Base-by-base conservation (phyloP, 2,888 invertebrate genomes). In the Pseudococcus longispinus region DNA sequence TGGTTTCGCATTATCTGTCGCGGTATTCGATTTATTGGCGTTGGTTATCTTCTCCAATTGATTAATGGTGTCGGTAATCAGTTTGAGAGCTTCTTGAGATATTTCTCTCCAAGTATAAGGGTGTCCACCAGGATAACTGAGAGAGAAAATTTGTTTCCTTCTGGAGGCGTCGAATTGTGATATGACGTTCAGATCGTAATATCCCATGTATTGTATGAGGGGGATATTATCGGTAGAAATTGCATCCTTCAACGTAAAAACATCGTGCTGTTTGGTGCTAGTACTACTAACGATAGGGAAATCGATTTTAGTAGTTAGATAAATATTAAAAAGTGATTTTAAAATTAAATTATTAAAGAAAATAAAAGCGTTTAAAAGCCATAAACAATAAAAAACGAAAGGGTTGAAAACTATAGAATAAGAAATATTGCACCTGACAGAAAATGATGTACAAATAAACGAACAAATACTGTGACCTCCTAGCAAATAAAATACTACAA, bases 111-210 rank as follows among this genome's bases (percentile, higher is more conserved):
- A 88, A 26, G 82, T 84, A 13, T 86, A 55, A 1, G 88, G 85
- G 37, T 87, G 83, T 13, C 84, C 87, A 20, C 88, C 88, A 0
- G 88, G 87, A 46, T 88, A 88, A 87, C 88, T 88, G 9, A 88
- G 51, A 42, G 80, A 83, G 83, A 88, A 88, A 86, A 88, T 87
- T n/a, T 88, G 84, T 83, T 87, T 88, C 42, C 88, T 60, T 80
- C 88, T 83, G 15, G 84, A 26, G 8, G 55, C 18, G 55, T 88
- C 88, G 29, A 86, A 86, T 29, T 83, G 83, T 1, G 87, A 87
- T 5, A 87, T 65, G 29, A 83, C 26, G 18, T 74, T 74, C 6
- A 87, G 42, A 70, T 87, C 87, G 74, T 84, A 87, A 51, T 83
- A 87, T 11, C 83, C 87, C 46, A 87, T n/a, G 46, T 84, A 87